phyloP scores from a whole-genome alignment of 2,113 vertebrate genomes.

The Diphyllodes magnificus region DNA sequence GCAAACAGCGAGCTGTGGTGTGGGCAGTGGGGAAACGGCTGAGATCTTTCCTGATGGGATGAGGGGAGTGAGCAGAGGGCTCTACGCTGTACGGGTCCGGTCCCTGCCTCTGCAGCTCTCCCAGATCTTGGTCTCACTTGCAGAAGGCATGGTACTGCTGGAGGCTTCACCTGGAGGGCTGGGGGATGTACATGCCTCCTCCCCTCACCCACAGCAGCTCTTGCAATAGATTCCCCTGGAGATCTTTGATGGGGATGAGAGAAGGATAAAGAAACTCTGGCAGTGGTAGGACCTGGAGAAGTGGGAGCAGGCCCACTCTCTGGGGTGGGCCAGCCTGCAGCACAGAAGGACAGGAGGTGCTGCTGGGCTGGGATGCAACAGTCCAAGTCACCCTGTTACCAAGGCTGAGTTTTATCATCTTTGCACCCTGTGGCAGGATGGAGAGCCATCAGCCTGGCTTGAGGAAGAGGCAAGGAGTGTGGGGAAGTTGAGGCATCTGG shows the following conservation, averaged over 20 bases:
- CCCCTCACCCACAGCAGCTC: fast-evolving
- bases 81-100: not conserved
- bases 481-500: not conserved
- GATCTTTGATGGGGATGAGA: not conserved
- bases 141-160: not conserved
- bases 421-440: not conserved
- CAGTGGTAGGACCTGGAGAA: not conserved
- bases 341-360: not conserved
- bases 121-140: not conserved
- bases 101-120: not conserved
- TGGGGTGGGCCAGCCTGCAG: not conserved
- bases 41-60: not conserved
- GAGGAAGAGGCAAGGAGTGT: not conserved
- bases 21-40: not conserved
- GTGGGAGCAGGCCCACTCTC: not conserved
- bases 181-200: not conserved
- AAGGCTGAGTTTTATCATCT: not conserved
- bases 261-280: not conserved
- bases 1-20: not conserved
- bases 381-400: not conserved
- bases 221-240: not conserved
- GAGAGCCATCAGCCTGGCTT: not conserved
- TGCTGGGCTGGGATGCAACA: not conserved
- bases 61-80: not conserved
- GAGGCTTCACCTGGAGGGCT: not conserved